Evolutionary conservation across 2,888 invertebrate species (phyloP), one percentile per base, ranked within the genome.

Genomic region (Marasmarcha lunaedactyla): DNA sequence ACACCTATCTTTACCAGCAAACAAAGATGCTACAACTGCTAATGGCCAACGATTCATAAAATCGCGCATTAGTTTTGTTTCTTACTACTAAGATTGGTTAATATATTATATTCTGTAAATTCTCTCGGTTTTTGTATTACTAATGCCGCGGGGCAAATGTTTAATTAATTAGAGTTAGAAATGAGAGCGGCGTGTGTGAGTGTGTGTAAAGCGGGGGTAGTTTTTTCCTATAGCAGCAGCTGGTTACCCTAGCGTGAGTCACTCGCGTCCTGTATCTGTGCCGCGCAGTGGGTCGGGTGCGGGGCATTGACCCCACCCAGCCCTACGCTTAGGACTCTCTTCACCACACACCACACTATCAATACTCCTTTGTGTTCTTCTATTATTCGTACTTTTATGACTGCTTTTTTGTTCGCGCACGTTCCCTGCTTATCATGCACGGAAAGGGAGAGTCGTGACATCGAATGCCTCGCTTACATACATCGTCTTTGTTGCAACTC

Each of bases 241-340:
- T 83, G 81, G 76, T 72, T 67, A 69, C 78, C 77, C 79, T 30
- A 72, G 68, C 59, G 60, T 68, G 71, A 78, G 79, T 78, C 59
- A 81, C 79, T 79, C 76, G 78, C 81, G 77, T 77, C 9, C 4
- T 79, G 74, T 73, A 60, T 59, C 64, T 64, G 62, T 69, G 70
- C 72, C 70, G 70, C 65, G 70, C 69, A 68, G 67, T 60, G 64
- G 64, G 62, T 59, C 78, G 79, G 81, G 79, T 79, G 77, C 65
- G 74, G 72, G 81, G 79, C 81, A 59, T 67, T 78, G 79, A 83
- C 78, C 81, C 73, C 73, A 64, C 73, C 69, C 71, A 72, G 76
- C 79, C 79, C 78, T 64, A 30, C 30, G 9, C 9, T 30, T 6
- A 25, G 6, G 9, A 25, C 25, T 30, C 30, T 30, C 30, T 30